These are phyloP conservation scores for Pipistrellus nathusii DNA, from an alignment of 2,797 vertebrate species.

Conservation along the genomic window DNA sequence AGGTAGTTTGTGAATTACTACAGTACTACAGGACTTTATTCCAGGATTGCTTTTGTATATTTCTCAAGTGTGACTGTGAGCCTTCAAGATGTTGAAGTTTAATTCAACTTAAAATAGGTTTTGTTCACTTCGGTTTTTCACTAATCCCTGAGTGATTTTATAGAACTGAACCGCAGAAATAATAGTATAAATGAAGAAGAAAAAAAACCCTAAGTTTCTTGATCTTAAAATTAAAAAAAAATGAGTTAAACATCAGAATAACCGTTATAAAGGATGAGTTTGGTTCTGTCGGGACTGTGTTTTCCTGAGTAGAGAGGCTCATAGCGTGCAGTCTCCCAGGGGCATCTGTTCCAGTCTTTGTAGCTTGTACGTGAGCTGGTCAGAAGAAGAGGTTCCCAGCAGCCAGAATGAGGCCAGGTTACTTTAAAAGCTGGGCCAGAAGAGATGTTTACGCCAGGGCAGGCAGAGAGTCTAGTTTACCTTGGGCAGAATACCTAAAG, in stretches of 20 bases:
- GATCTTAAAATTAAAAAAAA: not conserved
- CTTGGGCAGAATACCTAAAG: not conserved
- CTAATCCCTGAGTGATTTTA: constrained; percentile 5
- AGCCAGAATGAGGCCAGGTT: not conserved
- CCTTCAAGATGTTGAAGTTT: constrained; percentile 8
- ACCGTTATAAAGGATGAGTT: not conserved
- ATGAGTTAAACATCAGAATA: not conserved
- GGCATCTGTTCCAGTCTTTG: not conserved
- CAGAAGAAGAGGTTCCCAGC: not conserved
- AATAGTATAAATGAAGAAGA: constrained; percentile 8
- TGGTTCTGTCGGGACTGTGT: not conserved
- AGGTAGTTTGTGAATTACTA: constrained; percentile 31
- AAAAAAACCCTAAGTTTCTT: constrained; percentile 29
- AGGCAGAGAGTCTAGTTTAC: not conserved
- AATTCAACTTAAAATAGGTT: constrained; percentile 31
- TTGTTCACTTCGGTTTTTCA: constrained; percentile 34
- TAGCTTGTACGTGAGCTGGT: not conserved
- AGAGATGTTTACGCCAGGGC: not conserved
- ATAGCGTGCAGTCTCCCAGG: not conserved
- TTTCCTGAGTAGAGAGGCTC: constrained; percentile 4
- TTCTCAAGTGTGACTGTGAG: not conserved
- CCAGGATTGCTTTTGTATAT: not conserved
- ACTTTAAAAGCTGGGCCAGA: not conserved
- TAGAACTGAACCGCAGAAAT: not conserved
- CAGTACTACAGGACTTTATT: not conserved